Evolutionary conservation across 2,797 vertebrate genomes (phyloP), one percentile per base, ranked within the genome.

Genomic region (Thunnus albacares): DNA sequence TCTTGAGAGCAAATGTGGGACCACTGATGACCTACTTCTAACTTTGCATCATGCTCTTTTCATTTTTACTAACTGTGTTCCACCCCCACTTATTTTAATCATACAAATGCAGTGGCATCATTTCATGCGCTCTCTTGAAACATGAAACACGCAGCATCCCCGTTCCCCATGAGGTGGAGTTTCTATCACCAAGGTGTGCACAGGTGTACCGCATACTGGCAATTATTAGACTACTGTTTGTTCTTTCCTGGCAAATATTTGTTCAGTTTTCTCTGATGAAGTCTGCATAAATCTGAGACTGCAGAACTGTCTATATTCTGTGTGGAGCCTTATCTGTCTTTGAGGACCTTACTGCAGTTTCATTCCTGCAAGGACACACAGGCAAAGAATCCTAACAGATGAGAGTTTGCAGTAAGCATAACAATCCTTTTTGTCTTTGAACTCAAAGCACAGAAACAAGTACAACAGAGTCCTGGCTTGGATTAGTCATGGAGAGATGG

Each of bases 401-500:
- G 43, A 80, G 33, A 17, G 52, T 24, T 45, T 22, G 52, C 52
- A 73, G 49, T 0, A 33, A 75, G 81, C 65, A 85, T 51, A 76
- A 80, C 70, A 84, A 87, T 64, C 59, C 28, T 67, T 47, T 73
- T 64, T 38, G 73, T 84, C 67, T 83, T 85, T 82, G 77, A 89
- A 82, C 81, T 77, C 18, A 56, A 58, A 87, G 57, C 51, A 73
- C 61, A 71, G 53, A 69, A 58, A 74, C 28, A 35, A 77, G 53
- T 35, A 64, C 52, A 58, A 52, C 47, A 47, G 18, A 71, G 71
- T 75, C 24, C 43, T 13, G n/a, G 20, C n/a, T 60, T 56, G 53
- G 53, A 71, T 85, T 83, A 77, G 67, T 67, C 26, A 68, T 14
- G 18, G 49, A 30, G 49, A 66, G 22, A 33, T 41, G 28, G 6